Conservation (phyloP, 1,140 invertebrate species). For the Caenorhabditis brenneri region DNA sequence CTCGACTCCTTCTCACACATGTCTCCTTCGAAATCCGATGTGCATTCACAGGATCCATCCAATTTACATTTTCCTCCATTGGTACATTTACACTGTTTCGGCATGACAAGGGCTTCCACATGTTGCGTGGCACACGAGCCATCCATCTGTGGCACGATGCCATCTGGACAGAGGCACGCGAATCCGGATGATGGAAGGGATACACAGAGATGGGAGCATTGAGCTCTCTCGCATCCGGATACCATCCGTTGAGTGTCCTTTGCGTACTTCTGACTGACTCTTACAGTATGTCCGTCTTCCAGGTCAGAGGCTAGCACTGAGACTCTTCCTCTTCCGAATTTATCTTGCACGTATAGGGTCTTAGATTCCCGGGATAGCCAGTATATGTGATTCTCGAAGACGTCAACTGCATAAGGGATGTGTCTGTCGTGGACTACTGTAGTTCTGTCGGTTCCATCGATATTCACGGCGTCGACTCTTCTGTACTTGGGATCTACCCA, state of each 20-base stretch:
- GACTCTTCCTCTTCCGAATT: constrained; percentile 69
- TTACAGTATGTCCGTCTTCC: constrained; percentile 63
- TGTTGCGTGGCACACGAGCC: constrained; percentile 61
- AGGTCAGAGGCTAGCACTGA: constrained; percentile 65
- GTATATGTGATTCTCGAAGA: constrained; percentile 72
- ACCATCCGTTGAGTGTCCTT: constrained; percentile 50
- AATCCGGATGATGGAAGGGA: constrained; percentile 59
- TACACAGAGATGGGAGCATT: constrained; percentile 67
- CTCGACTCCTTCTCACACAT: constrained; percentile 60
- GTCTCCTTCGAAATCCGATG: constrained; percentile 67
- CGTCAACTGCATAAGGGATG: constrained; percentile 71
- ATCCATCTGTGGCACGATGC: constrained; percentile 63
- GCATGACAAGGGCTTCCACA: constrained; percentile 61
- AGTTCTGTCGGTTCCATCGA: constrained; percentile 67
- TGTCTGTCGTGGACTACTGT: constrained; percentile 70
- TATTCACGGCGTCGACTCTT: constrained; percentile 70
- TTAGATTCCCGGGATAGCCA: constrained; percentile 68
- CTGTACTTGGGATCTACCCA: constrained; percentile 74
- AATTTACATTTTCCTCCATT: constrained; percentile 67
- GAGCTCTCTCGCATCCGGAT: constrained; percentile 58
- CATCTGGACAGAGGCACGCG: constrained; percentile 68
- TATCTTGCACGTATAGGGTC: constrained; percentile 69
- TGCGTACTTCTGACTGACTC: constrained; percentile 61
- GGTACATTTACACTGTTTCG: constrained; percentile 67
- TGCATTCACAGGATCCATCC: constrained; percentile 65